Base-by-base conservation (phyloP, 2,113 vertebrate genomes). In the Tichodroma muraria region DNA sequence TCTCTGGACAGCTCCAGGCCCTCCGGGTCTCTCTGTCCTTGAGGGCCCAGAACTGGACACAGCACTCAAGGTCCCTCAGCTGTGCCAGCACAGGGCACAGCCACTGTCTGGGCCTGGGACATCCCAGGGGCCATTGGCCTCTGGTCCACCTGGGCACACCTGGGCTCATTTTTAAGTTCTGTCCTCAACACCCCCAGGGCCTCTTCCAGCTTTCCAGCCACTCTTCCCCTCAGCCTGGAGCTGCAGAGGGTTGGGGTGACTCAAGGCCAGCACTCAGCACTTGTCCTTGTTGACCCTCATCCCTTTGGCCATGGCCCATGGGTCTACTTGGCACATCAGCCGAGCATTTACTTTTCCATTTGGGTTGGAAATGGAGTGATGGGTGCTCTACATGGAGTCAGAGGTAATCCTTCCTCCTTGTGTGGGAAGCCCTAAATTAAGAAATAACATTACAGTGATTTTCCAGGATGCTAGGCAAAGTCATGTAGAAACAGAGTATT, bases 401-500 rank as follows among this genome's bases (percentile, higher is more conserved):
- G 54, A 65, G n/a, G 25, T 68, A 79, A 76, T 40, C 53, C 38
- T 87, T 38, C 9, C 33, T 60, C n/a, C 42, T 60, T 65, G 25
- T 82, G 63, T 93, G 92, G 85, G 68, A 92, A 95, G 85, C 25
- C 54, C 59, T 63, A 80, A 82, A 52, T 89, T 42, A 89, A 85
- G 81, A 91, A 88, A 93, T 76, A 89, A 54, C 47, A 24, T 92
- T 88, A 31, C 87, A 40, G 78, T 73, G 91, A 80, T 94, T 94
- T 93, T 94, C 91, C 93, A 83, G 89, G 78, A 92, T 90, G 78
- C 54, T n/a, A 16, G 45, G 47, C 33, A 77, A 88, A 91, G 85
- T 94, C 59, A 47, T 76, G 75, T 73, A 45, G 81, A 70, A 94
- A 73, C 61, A 69, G 56, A 71, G 57, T 68, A 71, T 83, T 88